Evolutionary conservation across 2,888 invertebrate species (phyloP).

Genomic region (Adineta ricciae): DNA sequence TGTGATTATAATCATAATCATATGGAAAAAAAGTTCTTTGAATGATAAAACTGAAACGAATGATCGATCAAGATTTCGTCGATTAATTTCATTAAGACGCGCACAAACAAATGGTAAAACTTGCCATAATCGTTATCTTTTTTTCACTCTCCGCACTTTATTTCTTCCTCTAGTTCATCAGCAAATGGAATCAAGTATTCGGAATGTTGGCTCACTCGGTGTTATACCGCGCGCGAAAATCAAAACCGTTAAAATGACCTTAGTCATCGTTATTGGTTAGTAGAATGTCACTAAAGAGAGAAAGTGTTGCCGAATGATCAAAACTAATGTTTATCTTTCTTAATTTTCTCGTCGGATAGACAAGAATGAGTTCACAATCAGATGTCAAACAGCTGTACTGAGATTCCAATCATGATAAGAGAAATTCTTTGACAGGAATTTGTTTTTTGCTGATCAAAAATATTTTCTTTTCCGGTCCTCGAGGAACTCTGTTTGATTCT

Average conservation of each 20-base stretch:
- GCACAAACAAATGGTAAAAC: conserved; percentile 38
- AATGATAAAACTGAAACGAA: not conserved
- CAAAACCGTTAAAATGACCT: conserved; percentile 47
- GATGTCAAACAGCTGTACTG: too few species aligned
- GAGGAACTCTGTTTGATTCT: too few species aligned
- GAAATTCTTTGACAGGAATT: too few species aligned
- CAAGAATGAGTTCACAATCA: too few species aligned
- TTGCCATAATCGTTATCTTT: too few species aligned
- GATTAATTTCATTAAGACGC: not conserved
- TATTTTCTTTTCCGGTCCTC: too few species aligned
- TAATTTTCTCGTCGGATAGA: too few species aligned
- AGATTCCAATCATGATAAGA: too few species aligned
- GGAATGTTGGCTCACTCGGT: conserved; percentile 37
- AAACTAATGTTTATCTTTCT: too few species aligned
- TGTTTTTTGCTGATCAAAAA: too few species aligned
- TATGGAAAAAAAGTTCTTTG: conserved; percentile 73
- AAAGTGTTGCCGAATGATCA: too few species aligned
- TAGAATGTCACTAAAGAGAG: not conserved
- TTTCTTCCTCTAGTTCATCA: conserved; percentile 39
- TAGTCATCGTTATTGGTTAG: conserved; percentile 46
- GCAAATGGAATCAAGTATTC: conserved; percentile 35
- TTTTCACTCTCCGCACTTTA: conserved; percentile 34
- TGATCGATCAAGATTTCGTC: not conserved
- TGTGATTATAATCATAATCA: conserved; percentile 76
- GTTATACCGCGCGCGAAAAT: conserved; percentile 46